Conservation (phyloP, 1,140 invertebrate genomes). For the Drosophila punjabiensis region DNA sequence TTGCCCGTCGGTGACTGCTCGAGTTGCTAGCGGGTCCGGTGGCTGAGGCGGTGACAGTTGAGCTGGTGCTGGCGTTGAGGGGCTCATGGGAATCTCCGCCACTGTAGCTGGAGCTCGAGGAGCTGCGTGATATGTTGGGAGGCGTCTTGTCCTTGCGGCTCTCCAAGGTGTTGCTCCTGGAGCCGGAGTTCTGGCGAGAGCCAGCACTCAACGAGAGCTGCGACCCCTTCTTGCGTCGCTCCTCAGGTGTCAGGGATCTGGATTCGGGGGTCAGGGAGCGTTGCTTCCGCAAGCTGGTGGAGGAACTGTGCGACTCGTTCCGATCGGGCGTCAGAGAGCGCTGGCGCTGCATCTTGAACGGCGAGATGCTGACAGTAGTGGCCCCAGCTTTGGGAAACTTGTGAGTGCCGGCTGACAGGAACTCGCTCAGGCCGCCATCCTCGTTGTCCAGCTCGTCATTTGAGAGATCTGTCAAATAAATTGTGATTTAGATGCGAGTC, state of each 20-base stretch:
- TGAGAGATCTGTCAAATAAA: slow-evolving; percentile 71
- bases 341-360: slow-evolving; percentile 75
- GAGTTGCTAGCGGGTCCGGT: background rate
- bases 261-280: slow-evolving; percentile 83
- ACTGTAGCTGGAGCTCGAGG: slow-evolving; percentile 84
- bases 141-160: slow-evolving; percentile 73
- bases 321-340: slow-evolving; percentile 79
- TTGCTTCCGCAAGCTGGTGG: slow-evolving; percentile 78
- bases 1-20: slow-evolving; percentile 54
- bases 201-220: slow-evolving; percentile 69
- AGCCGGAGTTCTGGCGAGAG: slow-evolving; percentile 78
- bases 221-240: slow-evolving; percentile 78
- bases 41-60: slow-evolving; percentile 7
- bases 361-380: slow-evolving; percentile 59
- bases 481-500: background rate
- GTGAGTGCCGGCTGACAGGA: slow-evolving; percentile 69
- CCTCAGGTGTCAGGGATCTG: slow-evolving; percentile 78
- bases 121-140: slow-evolving; percentile 79
- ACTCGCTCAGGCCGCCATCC: slow-evolving; percentile 71
- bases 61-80: slow-evolving; percentile 46
- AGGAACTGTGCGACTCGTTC: slow-evolving; percentile 82
- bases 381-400: slow-evolving; percentile 58
- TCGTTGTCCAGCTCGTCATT: slow-evolving; percentile 84
- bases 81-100: slow-evolving; percentile 67
- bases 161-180: slow-evolving; percentile 79